Percentiles rank a stretch among this genome's conserved stretches.
These are phyloP conservation scores for Apaloderma vittatum DNA, from an alignment of 2,113 vertebrate species.

Conservation along the genomic window DNA sequence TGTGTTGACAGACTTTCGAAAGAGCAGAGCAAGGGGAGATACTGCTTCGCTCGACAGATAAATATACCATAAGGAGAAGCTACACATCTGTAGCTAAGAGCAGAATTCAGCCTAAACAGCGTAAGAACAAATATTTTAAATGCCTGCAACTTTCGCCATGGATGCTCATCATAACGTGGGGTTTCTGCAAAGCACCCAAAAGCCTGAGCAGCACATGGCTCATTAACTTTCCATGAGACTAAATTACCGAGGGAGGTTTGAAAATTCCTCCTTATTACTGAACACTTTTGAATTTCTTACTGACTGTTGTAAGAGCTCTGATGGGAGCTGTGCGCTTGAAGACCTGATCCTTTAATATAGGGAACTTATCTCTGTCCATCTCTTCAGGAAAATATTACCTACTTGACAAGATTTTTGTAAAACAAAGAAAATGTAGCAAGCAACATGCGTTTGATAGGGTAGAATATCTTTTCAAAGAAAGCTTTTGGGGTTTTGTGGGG, in stretches of 20 bases:
- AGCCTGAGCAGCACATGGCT: constrained; percentile 7
- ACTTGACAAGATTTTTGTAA: not conserved
- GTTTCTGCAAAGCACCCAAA: constrained; percentile 23
- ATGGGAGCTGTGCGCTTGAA: not conserved
- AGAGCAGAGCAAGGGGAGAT: constrained; percentile 31
- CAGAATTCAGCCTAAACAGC: not conserved
- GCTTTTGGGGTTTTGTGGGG: not conserved
- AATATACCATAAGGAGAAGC: constrained; percentile 31
- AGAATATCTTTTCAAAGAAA: not conserved
- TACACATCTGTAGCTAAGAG: constrained; percentile 4
- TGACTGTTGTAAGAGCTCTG: constrained; percentile 19
- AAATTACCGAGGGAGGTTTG: constrained; percentile 22
- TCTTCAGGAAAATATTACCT: not conserved
- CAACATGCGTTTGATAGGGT: not conserved
- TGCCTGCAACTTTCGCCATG: not conserved
- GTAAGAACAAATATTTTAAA: not conserved
- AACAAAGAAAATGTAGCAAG: not conserved
- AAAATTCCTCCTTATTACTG: constrained; percentile 30
- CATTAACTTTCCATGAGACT: constrained; percentile 56
- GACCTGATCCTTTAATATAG: not conserved
- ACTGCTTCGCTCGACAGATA: constrained; percentile 18
- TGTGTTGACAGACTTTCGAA: constrained; percentile 63
- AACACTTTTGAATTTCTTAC: constrained; percentile 21
- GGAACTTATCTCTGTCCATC: not conserved
- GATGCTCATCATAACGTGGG: not conserved